Evolutionary conservation across 2,113 vertebrate species (phyloP), one percentile per base, ranked within the genome.

Genomic region (Terrapene triunguis): DNA sequence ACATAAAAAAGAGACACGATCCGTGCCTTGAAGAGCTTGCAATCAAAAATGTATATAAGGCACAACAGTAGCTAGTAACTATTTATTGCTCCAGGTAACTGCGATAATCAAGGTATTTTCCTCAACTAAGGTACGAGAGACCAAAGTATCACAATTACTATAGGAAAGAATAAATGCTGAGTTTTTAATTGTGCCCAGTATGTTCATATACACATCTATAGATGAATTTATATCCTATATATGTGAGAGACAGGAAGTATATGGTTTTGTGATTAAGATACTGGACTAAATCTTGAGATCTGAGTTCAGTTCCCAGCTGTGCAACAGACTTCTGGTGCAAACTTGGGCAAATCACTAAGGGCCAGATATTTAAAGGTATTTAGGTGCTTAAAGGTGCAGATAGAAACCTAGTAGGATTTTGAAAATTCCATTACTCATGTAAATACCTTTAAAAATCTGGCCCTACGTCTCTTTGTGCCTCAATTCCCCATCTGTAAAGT

Each of bases 51-150:
- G 94, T 94, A 88, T 90, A 1, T 57, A 95, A 95, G 80, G 90
- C 88, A 72, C 78, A 94, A 94, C 83, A 89, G 94, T 85, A 96
- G 80, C 89, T 96, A 94, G 93, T 95, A 96, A 51, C 80, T 90
- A 42, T 89, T 90, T 84, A 79, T 84, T 89, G 76, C 91, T 94
- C 72, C 94, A 92, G 95, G 83, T 96, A 96, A 92, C 93, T 96
- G 96, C 96, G 92, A 92, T 88, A 96, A 96, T 93, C 87, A 53
- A 69, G 92, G 35, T 95, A 87, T 35, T 65, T 83, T 94, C 85
- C 93, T 96, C 88, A 84, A 93, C 91, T 83, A 76, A 89, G 82
- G 25, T 35, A 84, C 50, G 65, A 87, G 59, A 93, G n/a, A 42
- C 38, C 0, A 2, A 94, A 93, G 80, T 85, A 19, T 87, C 94